These are phyloP conservation scores for Anarrhichthys ocellatus DNA, from an alignment of 2,113 vertebrate species.

Conservation along the genomic window DNA sequence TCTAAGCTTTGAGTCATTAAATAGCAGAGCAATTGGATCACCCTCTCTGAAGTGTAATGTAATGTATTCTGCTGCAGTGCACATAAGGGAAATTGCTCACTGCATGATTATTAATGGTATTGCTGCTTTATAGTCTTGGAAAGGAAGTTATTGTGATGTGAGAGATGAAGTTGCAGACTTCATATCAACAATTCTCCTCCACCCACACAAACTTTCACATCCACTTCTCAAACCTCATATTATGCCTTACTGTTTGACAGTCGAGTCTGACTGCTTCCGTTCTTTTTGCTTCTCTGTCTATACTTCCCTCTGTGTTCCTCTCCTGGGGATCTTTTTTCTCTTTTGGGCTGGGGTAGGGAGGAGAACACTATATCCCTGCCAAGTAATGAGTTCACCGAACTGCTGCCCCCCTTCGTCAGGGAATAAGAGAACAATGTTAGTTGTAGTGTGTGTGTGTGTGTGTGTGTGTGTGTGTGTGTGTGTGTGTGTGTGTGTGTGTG, in stretches of 20 bases:
- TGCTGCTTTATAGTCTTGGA: slow-evolving; percentile 18
- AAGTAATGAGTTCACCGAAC: slow-evolving; percentile 74
- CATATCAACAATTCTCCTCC: slow-evolving; percentile 21
- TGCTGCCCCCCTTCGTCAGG: neutral
- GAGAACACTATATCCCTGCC: slow-evolving; percentile 54
- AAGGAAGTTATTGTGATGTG: slow-evolving; percentile 41
- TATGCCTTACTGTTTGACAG: slow-evolving; percentile 34
- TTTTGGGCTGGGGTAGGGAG: slow-evolving; percentile 36
- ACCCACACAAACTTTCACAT: slow-evolving; percentile 30
- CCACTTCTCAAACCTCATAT: slow-evolving; percentile 26
- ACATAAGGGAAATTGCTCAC: slow-evolving; percentile 19
- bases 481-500: too few relatives aligned
- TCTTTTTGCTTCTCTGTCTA: slow-evolving; percentile 32
- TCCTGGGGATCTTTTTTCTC: slow-evolving; percentile 34
- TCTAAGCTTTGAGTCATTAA: slow-evolving; percentile 47
- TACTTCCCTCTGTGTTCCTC: slow-evolving; percentile 37
- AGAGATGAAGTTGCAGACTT: slow-evolving; percentile 36
- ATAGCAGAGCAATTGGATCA: slow-evolving; percentile 62
- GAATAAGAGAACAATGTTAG: slow-evolving; percentile 70
- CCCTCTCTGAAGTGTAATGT: slow-evolving; percentile 37
- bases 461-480: neutral
- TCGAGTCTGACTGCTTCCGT: slow-evolving; percentile 20
- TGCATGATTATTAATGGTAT: slow-evolving; percentile 40
- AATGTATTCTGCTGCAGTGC: slow-evolving; percentile 26
- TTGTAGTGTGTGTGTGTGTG: neutral